Evolutionary conservation across 2,113 vertebrate genomes (phyloP), one percentile per base, ranked within the genome.

Genomic region (Tragelaphus imberbis): DNA sequence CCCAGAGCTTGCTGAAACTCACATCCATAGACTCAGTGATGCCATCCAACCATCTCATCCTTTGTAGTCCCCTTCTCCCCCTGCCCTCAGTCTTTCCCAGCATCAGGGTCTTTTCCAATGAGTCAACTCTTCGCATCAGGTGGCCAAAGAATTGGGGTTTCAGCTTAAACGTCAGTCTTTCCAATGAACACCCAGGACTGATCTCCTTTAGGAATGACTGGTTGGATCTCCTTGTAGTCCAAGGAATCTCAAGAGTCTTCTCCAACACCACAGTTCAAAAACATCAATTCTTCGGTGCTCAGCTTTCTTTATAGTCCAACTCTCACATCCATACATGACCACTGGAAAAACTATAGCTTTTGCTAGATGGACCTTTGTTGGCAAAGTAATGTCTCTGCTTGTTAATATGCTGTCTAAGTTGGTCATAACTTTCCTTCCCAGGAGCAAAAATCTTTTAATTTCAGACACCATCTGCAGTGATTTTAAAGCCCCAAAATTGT

Each of bases 21-120:
- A 21, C 5, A 19, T 71, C 9, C n/a, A 36, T 36, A 0, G 1
- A 5, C 9, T 71, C 1, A 0, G 65, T 71, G 65, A 36, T 71
- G 9, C n/a, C 19, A 36, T 71, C n/a, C n/a, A 71, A 36, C n/a
- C 65, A 6, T 71, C 4, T 71, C 9, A 71, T 36, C 19, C n/a
- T 36, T n/a, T 36, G n/a, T 36, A 0, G 0, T 23, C n/a, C 19
- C 9, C n/a, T 36, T 21, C 65, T 71, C 13, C 7, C 7, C 17
- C 17, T 71, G n/a, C 17, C 8, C 9, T 17, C 65, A 10, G 5
- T 71, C 17, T n/a, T 17, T 71, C 0, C n/a, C n/a, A 21, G n/a
- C 65, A 36, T 36, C n/a, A 36, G n/a, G 3, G 65, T 21, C n/a
- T 71, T 71, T 71, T 71, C 65, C 2, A 71, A 21, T 71, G 2